Evolutionary conservation across 2,888 invertebrate genomes (phyloP), one percentile per base, ranked within the genome.

Genomic region (Sesamia inferens): DNA sequence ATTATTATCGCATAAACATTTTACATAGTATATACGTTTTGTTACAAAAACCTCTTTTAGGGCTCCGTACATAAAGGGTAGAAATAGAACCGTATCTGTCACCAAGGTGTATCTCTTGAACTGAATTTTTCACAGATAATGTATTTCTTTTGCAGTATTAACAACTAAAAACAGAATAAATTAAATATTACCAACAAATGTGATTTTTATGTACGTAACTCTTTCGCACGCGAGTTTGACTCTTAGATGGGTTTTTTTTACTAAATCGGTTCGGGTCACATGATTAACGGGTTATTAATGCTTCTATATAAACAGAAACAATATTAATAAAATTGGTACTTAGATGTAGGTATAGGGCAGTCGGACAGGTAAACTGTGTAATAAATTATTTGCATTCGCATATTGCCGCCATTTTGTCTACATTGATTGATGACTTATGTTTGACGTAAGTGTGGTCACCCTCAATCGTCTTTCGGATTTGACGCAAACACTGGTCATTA

Each of bases 351-450:
- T 61, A 42, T 42, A n/a, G 10, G 11, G 22, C 48, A 58, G 66
- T 8, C 44, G 48, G 13, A 44, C 31, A 44, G 6, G 11, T 51
- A 59, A 55, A 68, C 11, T 16, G 39, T 16, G 19, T 31, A 6
- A 57, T 57, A 71, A 44, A 78, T 63, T 59, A 61, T 62, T 31
- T 44, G 59, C 22, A 75, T 76, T 74, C 73, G 70, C 75, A 39
- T 11, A 22, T 65, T 68, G 77, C 67, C 70, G 76, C 85, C 75
- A 82, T 82, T 82, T 84, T 84, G 84, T 77, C 69, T 63, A 24
- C 14, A n/a, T 31, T 65, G 31, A 54, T 31, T 54, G 51, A 63
- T 68, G 74, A 74, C 57, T 73, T 66, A 68, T 78, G 42, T 63
- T 48, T 71, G 71, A 77, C 57, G 82, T 68, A 57, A 62, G 11